phyloP scores from a whole-genome alignment of 2,113 vertebrate species.

The Corythaeola cristata region DNA sequence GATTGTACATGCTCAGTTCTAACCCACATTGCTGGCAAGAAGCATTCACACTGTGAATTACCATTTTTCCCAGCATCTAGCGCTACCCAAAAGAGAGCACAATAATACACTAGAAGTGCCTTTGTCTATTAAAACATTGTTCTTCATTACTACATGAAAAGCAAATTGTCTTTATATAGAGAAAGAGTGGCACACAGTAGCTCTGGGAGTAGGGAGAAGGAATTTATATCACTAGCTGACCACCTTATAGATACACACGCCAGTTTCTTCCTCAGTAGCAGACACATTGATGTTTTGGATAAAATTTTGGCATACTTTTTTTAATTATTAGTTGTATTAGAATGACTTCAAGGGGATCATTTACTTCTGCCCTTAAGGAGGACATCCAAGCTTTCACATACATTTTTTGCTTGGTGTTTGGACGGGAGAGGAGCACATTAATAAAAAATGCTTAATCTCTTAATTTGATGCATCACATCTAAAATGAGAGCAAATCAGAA shows the following conservation, averaged over 20 bases:
- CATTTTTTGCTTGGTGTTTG: neutral
- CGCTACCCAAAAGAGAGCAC: slow-evolving; percentile 74
- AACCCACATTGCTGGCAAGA: slow-evolving; percentile 60
- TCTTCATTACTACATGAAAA: slow-evolving; percentile 79
- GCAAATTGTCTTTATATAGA: slow-evolving; percentile 74
- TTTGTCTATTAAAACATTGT: slow-evolving; percentile 82
- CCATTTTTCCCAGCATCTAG: slow-evolving; percentile 81
- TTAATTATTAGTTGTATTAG: neutral
- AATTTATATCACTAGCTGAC: slow-evolving; percentile 32
- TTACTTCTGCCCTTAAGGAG: neutral
- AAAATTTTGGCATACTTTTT: neutral
- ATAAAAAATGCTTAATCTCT: neutral
- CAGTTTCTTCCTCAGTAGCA: slow-evolving; percentile 18
- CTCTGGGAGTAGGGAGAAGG: slow-evolving; percentile 26
- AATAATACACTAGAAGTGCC: slow-evolving; percentile 79
- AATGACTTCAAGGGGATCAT: neutral
- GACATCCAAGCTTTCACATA: neutral
- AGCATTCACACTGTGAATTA: slow-evolving; percentile 82
- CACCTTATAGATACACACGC: slow-evolving; percentile 18
- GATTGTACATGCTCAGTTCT: slow-evolving; percentile 69
- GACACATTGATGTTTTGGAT: neutral
- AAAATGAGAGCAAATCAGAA: slow-evolving; percentile 17
- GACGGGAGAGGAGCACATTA: neutral
- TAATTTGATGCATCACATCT: neutral
- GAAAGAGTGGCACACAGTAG: slow-evolving; percentile 63